Percentiles rank a stretch among this genome's conserved stretches.
phyloP scores from a whole-genome alignment of 2,113 vertebrate species.

The Syngnathus floridae region DNA sequence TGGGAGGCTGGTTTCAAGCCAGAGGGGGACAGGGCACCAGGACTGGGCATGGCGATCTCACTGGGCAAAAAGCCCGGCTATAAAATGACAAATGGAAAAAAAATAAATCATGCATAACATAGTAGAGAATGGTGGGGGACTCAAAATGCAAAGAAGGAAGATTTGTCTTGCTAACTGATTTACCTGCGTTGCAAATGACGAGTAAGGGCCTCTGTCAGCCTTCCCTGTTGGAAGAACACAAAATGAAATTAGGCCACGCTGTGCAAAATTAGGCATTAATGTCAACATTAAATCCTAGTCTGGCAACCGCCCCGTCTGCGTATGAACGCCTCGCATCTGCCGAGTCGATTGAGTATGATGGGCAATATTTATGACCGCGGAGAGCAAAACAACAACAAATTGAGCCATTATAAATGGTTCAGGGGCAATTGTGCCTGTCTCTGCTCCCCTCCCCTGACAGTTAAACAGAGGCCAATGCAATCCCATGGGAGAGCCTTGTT shows the following conservation, averaged over 20 bases:
- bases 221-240: slow-evolving; percentile 73
- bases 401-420: slow-evolving; percentile 66
- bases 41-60: slow-evolving; percentile 80
- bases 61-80: slow-evolving; percentile 80
- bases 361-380: slow-evolving; percentile 56
- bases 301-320: slow-evolving; percentile 27
- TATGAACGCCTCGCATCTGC: slow-evolving; percentile 55
- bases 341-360: slow-evolving; percentile 37
- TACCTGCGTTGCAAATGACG: slow-evolving; percentile 79
- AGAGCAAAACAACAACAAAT: slow-evolving; percentile 67
- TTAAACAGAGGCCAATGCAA: slow-evolving; percentile 55
- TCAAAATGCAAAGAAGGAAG: background rate
- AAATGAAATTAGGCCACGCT: slow-evolving; percentile 29
- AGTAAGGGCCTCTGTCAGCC: slow-evolving; percentile 77
- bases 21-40: slow-evolving; percentile 78
- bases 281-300: slow-evolving; percentile 47
- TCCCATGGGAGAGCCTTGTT: slow-evolving; percentile 55
- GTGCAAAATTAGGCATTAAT: slow-evolving; percentile 32
- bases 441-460: slow-evolving; percentile 42
- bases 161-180: slow-evolving; percentile 14
- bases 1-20: slow-evolving; percentile 79
- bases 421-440: slow-evolving; percentile 54
- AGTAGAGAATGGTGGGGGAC: background rate
- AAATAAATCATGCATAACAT: background rate
- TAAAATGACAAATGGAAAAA: slow-evolving; percentile 15